Evolutionary conservation across 2,888 invertebrate genomes (phyloP), one percentile per base, ranked within the genome.

Genomic region (Clusia tigrina): DNA sequence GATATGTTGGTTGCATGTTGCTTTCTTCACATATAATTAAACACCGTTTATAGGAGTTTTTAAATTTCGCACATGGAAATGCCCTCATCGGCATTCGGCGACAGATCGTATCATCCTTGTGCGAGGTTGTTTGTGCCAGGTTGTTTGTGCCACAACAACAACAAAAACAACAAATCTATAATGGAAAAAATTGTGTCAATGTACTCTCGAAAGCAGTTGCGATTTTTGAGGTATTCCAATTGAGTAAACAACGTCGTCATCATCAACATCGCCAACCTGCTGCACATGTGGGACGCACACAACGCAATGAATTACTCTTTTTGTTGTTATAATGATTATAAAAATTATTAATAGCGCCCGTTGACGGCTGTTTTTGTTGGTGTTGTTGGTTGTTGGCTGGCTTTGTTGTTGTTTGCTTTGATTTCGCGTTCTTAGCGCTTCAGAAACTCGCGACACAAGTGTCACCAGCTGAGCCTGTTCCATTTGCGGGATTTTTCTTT

Each of bases 361-460:
- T n/a, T n/a, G n/a, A n/a, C n/a, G n/a, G n/a, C n/a, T n/a, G n/a
- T n/a, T 48, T 48, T 48, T 22, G 48, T 22, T 48, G 5, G 9
- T n/a, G 42, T 42, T 5, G 32, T 32, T 32, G 32, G 5, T 32
- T 32, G 5, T 32, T 32, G 5, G 12, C 5, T 32, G 12, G 12
- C 32, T 9, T 32, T 32, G 5, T 32, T 32, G 5, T 32, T 9
- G 32, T 32, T 32, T 32, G 32, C 32, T 9, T 32, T 12, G 32
- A 32, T 32, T 32, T 32, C 32, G 5, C 12, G 32, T n/a, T n/a
- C n/a, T n/a, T n/a, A n/a, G 58, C 64, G 59, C 65, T n/a, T n/a
- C 60, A 52, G 62, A 67, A n/a, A 66, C 38, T 58, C 62, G 56
- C 68, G 73, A 64, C 70, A 65, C 69, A 70, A 75, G 68, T 69